These are phyloP conservation scores for Caprella mutica DNA, from an alignment of 2,888 invertebrate genomes.

Conservation along the genomic window DNA sequence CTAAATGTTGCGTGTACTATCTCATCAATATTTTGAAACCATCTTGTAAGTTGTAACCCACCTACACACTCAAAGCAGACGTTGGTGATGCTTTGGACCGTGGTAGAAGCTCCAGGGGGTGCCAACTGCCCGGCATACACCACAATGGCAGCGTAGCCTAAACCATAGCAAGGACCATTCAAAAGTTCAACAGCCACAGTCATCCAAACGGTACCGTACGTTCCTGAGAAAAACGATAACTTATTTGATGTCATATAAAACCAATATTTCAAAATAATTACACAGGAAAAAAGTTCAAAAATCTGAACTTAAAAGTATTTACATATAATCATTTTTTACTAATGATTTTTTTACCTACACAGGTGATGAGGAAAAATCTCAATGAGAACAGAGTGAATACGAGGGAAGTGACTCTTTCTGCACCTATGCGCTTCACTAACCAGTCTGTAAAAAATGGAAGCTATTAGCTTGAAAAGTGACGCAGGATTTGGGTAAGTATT, in stretches of 20 bases:
- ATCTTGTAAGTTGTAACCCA: no score
- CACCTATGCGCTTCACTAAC: constrained; percentile 5
- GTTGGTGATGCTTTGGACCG: constrained; percentile 24
- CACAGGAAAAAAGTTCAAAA: no score
- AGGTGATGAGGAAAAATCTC: constrained; percentile 7
- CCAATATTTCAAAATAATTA: no score
- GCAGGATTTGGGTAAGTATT: neutral
- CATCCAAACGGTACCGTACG: constrained; percentile 8
- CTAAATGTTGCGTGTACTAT: no score
- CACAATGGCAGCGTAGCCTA: constrained; percentile 20
- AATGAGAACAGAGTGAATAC: constrained; percentile 18
- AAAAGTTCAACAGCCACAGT: constrained; percentile 19
- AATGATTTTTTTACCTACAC: no score
- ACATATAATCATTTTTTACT: no score
- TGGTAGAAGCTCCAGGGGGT: constrained; percentile 18
- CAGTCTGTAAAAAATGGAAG: neutral
- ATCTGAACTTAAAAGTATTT: no score
- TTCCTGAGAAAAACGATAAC: no score
- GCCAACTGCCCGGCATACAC: constrained; percentile 15
- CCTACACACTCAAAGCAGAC: constrained; percentile 22
- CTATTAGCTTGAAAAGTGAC: neutral
- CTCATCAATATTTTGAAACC: no score
- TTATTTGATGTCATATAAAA: no score
- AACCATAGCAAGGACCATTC: constrained; percentile 26
- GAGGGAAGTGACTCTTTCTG: constrained; percentile 8